These are phyloP conservation scores for Anarsia innoxiella DNA, from an alignment of 2,888 invertebrate species.

Conservation along the genomic window DNA sequence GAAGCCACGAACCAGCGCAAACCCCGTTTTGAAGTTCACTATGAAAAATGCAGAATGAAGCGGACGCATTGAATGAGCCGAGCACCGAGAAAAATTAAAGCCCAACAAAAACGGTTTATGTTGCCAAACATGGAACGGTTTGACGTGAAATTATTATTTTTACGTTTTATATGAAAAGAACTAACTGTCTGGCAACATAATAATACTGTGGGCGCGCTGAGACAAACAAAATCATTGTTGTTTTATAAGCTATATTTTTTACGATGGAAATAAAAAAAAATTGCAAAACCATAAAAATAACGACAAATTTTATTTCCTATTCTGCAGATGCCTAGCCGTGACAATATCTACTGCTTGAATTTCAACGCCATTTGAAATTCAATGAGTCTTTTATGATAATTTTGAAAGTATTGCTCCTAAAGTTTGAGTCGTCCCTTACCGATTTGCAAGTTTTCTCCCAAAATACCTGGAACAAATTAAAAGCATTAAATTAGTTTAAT, in stretches of 20 bases:
- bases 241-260: too few relatives aligned
- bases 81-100: slow-evolving; percentile 40
- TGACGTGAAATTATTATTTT: too few relatives aligned
- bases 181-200: too few relatives aligned
- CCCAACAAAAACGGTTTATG: slow-evolving; percentile 46
- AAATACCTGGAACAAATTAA: slow-evolving; percentile 65
- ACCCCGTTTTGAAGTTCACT: slow-evolving; percentile 40
- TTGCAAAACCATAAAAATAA: too few relatives aligned
- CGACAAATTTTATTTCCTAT: too few relatives aligned
- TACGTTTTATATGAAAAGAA: too few relatives aligned
- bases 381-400: slow-evolving; percentile 53
- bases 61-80: slow-evolving; percentile 47
- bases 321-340: too few relatives aligned
- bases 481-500: background rate
- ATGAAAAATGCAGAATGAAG: slow-evolving; percentile 61
- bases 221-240: too few relatives aligned
- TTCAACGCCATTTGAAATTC: slow-evolving; percentile 43
- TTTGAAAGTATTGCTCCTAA: slow-evolving; percentile 25
- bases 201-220: too few relatives aligned
- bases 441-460: slow-evolving; percentile 38
- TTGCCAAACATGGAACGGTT: slow-evolving; percentile 46
- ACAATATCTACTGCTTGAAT: slow-evolving; percentile 38
- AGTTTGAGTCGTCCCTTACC: slow-evolving; percentile 43
- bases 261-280: too few relatives aligned
- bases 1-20: too few relatives aligned